Conservation (phyloP, 2,888 invertebrate species). For the Diarsia mendica region DNA sequence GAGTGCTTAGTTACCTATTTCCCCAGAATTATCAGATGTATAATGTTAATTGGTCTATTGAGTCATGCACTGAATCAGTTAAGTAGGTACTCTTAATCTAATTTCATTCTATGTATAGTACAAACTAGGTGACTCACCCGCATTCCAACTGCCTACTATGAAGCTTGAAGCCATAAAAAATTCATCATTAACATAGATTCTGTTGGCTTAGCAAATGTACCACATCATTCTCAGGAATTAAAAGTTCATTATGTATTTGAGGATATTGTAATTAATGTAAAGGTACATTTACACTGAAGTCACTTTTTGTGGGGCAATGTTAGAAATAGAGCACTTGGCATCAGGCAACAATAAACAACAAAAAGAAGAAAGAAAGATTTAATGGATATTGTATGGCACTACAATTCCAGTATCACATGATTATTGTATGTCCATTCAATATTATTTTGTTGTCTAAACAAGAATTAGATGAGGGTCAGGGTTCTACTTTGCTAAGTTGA, state of each 20-base stretch:
- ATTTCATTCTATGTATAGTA: slow-evolving; percentile 63
- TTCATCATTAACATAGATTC: slow-evolving; percentile 45
- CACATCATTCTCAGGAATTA: slow-evolving; percentile 9
- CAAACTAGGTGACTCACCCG: slow-evolving; percentile 60
- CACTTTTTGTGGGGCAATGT: not conserved
- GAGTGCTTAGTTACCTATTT: slow-evolving; percentile 25
- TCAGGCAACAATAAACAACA: not conserved
- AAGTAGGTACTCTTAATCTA: slow-evolving; percentile 65
- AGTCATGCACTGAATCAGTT: slow-evolving; percentile 58
- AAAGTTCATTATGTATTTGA: slow-evolving; percentile 14
- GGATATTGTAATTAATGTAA: not conserved
- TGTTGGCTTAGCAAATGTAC: slow-evolving; percentile 27
- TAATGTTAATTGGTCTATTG: slow-evolving; percentile 37
- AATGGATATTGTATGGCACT: not conserved
- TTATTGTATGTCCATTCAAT: slow-evolving; percentile 13
- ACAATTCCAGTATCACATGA: not conserved
- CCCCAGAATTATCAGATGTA: slow-evolving; percentile 23
- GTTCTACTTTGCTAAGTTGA: slow-evolving; percentile 5
- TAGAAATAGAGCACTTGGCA: not conserved
- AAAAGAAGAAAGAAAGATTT: not conserved
- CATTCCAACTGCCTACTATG: slow-evolving; percentile 59
- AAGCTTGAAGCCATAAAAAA: slow-evolving; percentile 62
- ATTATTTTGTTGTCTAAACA: slow-evolving; percentile 20
- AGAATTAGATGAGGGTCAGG: slow-evolving; percentile 35
- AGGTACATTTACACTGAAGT: not conserved